Evolutionary conservation across 2,797 vertebrate genomes (phyloP), one percentile per base, ranked within the genome.

Genomic region (Malacoctenus gilli): DNA sequence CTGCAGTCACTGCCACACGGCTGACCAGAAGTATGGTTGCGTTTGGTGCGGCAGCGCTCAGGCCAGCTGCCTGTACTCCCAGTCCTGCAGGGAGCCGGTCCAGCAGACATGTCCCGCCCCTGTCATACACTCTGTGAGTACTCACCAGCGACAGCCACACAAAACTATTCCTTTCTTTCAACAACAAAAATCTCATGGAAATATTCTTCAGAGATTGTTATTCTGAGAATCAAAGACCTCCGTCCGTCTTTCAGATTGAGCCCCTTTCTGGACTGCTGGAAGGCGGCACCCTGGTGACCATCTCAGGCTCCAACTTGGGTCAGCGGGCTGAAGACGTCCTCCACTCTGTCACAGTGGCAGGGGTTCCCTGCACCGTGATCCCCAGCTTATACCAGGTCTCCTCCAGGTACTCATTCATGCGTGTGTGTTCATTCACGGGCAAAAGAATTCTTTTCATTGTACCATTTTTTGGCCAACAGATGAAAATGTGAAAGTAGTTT

Each of bases 261-360:
- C 97, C 96, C 1, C 85, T 92, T 36, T 95, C 95, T 3, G 95
- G 96, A 39, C 95, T 95, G 4, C 69, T 95, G 12, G 96, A 99
- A 28, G 97, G 96, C 7, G 95, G 95, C 14, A 98, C 95, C 22
- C 90, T 93, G 5, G 86, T 99, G 76, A 99, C 97, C 55, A 95
- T 98, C 85, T 93, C 91, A n/a, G 97, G 97, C 64, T 98, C 96
- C 18, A 97, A 99, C 89, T 92, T 99, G 39, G 97, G 97, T 56
- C 97, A 95, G 82, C 94, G 93, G 46, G 92, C 95, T 10, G 93
- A 94, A 80, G 96, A 98, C 62, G 94, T 99, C 79, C 89, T 93
- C 83, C 86, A 91, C 86, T 95, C 91, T 0, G 95, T 99, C 69
- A 90, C 77, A 2, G 93, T 99, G 36, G 96, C 95, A 1, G 95